Base-by-base conservation (phyloP, 37 sponge, comb jelly and placozoan species). In the Crambe crambe region DNA sequence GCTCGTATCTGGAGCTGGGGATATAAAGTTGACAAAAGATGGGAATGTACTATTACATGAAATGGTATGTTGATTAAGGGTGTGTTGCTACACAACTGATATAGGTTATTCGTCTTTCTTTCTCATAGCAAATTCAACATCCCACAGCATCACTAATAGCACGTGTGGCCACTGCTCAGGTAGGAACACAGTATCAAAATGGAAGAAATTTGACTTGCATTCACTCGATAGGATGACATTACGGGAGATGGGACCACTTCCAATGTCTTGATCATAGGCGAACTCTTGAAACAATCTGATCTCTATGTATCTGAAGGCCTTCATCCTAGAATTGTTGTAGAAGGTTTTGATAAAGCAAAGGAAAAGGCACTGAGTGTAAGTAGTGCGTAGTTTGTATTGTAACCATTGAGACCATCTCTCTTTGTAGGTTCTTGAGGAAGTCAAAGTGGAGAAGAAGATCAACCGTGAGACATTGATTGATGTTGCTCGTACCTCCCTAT, bases 171-270 rank as follows among this genome's bases (percentile, higher is more conserved):
- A 99, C 99, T 42, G 99, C 99, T 17, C 97, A 96, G 89, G 95
- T 91, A 75, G 61, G 51, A 40, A 22, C 23, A 58, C 36, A 56
- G 2, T 8, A 2, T 42, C 44, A 6, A 42, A 34, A 22, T 34
- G 25, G 35, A 31, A 30, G 2, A 65, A 12, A 18, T 9, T 15
- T 42, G 2, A 9, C 22, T 26, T 61, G 1, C 54, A 61, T 68
- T 70, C 4, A 18, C 22, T 59, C 0, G 10, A 38, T 82, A 98
- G 95, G 99, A 99, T 83, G 95, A 96, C 62, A 94, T 96, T 37
- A 99, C 99, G 25, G 99, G 99, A 39, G 99, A 99, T 85, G 99
- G 99, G 1, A 99, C 99, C 12, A 99, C 99, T 0, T 99, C 99
- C 31, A 95, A 93, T 88, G 99, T 99, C 27, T 85, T 99, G 39